Evolutionary conservation across 1,140 invertebrate genomes (phyloP).

Genomic region (Carposina sasakii): DNA sequence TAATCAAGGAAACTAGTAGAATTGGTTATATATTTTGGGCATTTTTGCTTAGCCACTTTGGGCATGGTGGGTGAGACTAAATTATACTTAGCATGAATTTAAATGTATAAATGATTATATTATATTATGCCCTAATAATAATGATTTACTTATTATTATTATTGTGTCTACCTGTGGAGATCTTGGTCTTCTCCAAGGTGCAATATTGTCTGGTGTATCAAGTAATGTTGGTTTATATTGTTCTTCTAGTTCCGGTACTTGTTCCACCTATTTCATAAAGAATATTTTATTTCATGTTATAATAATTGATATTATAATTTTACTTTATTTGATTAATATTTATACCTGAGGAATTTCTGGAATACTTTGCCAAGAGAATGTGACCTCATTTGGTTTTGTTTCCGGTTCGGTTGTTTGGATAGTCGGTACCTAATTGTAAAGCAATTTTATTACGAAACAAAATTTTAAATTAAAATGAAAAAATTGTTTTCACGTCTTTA

Average conservation of each 20-base stretch:
- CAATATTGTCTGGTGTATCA: constrained; percentile 37
- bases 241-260: constrained; percentile 58
- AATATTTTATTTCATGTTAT: constrained; percentile 19
- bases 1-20: no score
- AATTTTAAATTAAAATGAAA: no score
- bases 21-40: no score
- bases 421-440: constrained; percentile 42
- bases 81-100: no score
- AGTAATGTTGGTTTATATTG: constrained; percentile 55
- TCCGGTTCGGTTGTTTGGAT: constrained; percentile 39
- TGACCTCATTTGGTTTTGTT: constrained; percentile 42
- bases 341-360: constrained; percentile 66
- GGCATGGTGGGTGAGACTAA: no score
- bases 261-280: constrained; percentile 57
- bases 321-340: constrained; percentile 12
- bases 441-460: no score
- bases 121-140: no score
- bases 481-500: no score
- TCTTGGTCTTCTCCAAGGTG: constrained; percentile 50
- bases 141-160: constrained; percentile 12
- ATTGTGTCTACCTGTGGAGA: constrained; percentile 52
- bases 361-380: constrained; percentile 60
- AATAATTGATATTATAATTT: constrained; percentile 3
- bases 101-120: no score
- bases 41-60: no score